Conservation (phyloP, 2,888 invertebrate species). For the Alsophila aescularia region DNA sequence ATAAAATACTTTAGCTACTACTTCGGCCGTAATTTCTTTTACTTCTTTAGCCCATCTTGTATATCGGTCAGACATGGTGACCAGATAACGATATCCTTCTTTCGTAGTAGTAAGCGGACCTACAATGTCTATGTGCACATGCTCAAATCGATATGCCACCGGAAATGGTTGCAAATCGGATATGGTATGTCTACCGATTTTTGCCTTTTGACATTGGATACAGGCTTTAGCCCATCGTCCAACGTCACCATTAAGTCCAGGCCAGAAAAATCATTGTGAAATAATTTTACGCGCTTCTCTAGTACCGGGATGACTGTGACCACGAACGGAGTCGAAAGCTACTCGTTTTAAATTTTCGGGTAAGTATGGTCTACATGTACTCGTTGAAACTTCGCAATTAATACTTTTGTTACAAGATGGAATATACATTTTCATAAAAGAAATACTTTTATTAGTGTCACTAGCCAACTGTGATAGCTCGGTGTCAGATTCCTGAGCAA, state of each 20-base stretch:
- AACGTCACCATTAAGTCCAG: conserved; percentile 21
- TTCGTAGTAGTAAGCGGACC: conserved; percentile 33
- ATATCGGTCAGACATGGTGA: conserved; percentile 37
- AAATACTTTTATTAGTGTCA: background rate
- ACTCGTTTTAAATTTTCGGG: conserved; percentile 12
- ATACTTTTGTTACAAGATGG: conserved; percentile 8
- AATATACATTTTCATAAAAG: background rate
- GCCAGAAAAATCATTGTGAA: conserved; percentile 22
- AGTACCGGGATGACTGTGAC: conserved; percentile 12
- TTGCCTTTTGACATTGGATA: conserved; percentile 28
- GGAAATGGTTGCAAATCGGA: conserved; percentile 15
- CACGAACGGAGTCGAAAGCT: conserved; percentile 9
- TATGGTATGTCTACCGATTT: conserved; percentile 25
- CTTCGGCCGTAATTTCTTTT: conserved; percentile 33
- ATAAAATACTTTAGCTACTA: conserved; percentile 30
- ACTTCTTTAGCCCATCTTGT: conserved; percentile 39
- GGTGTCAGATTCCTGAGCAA: conserved; percentile 12
- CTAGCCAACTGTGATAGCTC: background rate
- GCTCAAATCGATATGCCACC: conserved; percentile 22
- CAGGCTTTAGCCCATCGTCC: conserved; percentile 22
- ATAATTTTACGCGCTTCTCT: conserved; percentile 1
- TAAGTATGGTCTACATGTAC: conserved; percentile 19
- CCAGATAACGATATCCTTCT: conserved; percentile 31
- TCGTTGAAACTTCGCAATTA: conserved; percentile 23
- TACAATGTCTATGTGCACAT: conserved; percentile 27